These are phyloP conservation scores for Eucera pruinosa DNA, from an alignment of 2,888 invertebrate genomes.

Conservation along the genomic window DNA sequence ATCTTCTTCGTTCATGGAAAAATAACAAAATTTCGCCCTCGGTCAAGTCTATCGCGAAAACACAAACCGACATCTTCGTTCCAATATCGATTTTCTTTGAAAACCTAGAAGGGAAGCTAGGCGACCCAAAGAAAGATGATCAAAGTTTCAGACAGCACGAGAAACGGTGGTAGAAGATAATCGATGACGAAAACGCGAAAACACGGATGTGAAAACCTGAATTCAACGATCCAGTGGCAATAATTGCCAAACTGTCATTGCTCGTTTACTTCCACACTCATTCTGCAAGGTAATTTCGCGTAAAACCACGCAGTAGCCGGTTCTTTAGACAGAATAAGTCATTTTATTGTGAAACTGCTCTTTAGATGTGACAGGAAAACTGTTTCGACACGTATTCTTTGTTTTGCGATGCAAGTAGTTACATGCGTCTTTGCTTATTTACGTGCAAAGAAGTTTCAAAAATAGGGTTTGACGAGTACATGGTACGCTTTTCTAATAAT, in stretches of 20 bases:
- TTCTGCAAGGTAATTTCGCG: slow-evolving; percentile 9
- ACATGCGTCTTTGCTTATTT: too few species aligned
- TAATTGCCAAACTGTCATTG: slow-evolving; percentile 7
- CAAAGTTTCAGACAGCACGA: slow-evolving; percentile 25
- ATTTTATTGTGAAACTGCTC: slow-evolving; percentile 39
- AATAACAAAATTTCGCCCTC: slow-evolving; percentile 15
- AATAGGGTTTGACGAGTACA: too few species aligned
- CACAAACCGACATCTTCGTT: neutral
- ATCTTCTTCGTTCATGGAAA: neutral
- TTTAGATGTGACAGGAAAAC: neutral
- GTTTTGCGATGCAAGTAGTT: too few species aligned
- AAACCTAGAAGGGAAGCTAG: slow-evolving; percentile 1
- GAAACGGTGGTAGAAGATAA: slow-evolving; percentile 59
- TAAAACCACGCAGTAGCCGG: slow-evolving; percentile 7
- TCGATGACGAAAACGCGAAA: slow-evolving; percentile 63
- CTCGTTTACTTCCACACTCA: neutral
- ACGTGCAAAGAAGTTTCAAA: too few species aligned
- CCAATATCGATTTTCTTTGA: slow-evolving; percentile 13
- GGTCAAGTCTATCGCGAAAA: neutral
- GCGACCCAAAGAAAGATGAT: neutral
- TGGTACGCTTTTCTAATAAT: too few species aligned
- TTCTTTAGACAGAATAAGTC: slow-evolving; percentile 32
- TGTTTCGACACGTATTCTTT: too few species aligned
- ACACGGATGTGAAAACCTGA: slow-evolving; percentile 32
- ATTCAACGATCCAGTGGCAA: slow-evolving; percentile 11